Percentiles rank a stretch among this genome's conserved stretches.
Conservation (phyloP, 1,140 invertebrate genomes). For the Pseudomyrmex flavicornis region DNA sequence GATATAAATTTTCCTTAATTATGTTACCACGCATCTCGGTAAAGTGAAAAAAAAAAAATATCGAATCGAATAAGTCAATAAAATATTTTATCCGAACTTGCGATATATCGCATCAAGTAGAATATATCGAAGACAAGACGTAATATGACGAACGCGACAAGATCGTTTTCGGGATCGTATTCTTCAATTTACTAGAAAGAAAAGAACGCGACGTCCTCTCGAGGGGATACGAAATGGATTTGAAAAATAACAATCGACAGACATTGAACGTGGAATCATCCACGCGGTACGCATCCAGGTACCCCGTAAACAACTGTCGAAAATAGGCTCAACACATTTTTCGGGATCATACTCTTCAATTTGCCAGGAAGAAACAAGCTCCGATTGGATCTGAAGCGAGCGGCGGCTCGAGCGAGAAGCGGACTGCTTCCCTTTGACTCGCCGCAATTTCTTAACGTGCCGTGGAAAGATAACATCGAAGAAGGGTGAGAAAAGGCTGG, state of each 20-base stretch:
- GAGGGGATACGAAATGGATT: not conserved
- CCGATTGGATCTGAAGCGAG: conserved; percentile 44
- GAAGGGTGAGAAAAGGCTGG: conserved; percentile 27
- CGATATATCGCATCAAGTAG: not conserved
- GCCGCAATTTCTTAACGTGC: conserved; percentile 69
- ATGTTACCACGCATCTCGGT: not conserved
- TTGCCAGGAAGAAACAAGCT: conserved; percentile 31
- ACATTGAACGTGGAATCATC: not conserved
- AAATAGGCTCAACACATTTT: conserved; percentile 39
- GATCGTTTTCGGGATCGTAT: not conserved
- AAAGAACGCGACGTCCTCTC: conserved; percentile 21
- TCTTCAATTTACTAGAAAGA: conserved; percentile 47
- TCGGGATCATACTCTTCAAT: conserved; percentile 52
- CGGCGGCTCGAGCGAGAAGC: not conserved
- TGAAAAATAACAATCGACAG: conserved; percentile 37
- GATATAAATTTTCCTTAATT: conserved; percentile 10
- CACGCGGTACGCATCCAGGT: not conserved
- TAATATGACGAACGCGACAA: no score
- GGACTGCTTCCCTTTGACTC: conserved; percentile 61
- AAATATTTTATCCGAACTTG: no score
- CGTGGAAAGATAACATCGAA: conserved; percentile 64
- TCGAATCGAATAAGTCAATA: not conserved
- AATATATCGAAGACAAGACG: not conserved
- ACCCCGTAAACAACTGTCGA: conserved; percentile 48
- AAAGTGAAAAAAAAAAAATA: not conserved